A percentile compares a stretch with the other conserved stretches of the same genome.
Conservation (phyloP, 2,888 invertebrate genomes). For the Archaeoteleia sp. region DNA sequence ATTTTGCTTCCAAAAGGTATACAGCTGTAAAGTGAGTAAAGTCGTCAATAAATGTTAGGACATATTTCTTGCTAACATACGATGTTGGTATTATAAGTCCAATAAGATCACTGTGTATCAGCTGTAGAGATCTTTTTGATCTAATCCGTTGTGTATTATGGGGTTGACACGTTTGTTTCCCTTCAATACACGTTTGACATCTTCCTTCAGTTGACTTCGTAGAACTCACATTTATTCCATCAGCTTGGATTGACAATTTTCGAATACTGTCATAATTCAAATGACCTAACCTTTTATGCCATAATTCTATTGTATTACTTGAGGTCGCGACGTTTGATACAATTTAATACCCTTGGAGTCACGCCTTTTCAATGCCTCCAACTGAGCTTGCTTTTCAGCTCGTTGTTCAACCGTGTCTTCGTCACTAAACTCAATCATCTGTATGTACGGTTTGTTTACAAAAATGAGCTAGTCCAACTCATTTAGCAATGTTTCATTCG, state of each 20-base stretch:
- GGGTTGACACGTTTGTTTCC: constrained; percentile 49
- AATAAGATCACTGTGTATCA: constrained; percentile 59
- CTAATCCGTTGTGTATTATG: constrained; percentile 41
- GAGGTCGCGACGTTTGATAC: neutral
- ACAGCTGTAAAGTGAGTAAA: constrained; percentile 54
- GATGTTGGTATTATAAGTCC: constrained; percentile 58
- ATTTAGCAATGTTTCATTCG: constrained; percentile 36
- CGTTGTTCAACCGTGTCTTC: neutral
- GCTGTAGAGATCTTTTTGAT: constrained; percentile 48
- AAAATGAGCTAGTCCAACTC: constrained; percentile 19
- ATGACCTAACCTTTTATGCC: constrained; percentile 50
- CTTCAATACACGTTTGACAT: constrained; percentile 48
- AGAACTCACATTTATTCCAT: constrained; percentile 29
- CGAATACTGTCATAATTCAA: constrained; percentile 32
- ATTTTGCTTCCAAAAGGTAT: constrained; percentile 45
- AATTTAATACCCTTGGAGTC: constrained; percentile 46
- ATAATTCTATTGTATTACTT: neutral
- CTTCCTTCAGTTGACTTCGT: constrained; percentile 7
- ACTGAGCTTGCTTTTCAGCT: neutral
- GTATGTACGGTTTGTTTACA: constrained; percentile 16
- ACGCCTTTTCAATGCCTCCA: constrained; percentile 6
- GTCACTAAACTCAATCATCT: constrained; percentile 5
- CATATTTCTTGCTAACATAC: constrained; percentile 45
- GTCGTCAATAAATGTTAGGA: constrained; percentile 59
- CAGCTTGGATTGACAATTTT: constrained; percentile 10